These are phyloP conservation scores for Pampus argenteus DNA, from an alignment of 2,797 vertebrate genomes.

Conservation along the genomic window DNA sequence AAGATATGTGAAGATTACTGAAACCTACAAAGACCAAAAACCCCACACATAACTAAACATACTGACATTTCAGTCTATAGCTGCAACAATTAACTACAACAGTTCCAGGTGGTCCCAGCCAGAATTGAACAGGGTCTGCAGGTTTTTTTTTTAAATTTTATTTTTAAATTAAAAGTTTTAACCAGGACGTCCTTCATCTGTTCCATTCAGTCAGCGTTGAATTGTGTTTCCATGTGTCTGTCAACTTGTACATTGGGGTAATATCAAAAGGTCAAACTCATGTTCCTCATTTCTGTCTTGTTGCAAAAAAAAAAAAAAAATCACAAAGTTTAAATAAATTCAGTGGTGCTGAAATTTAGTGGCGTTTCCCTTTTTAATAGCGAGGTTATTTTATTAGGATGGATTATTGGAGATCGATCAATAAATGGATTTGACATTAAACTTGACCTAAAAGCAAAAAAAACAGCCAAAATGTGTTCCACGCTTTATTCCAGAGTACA, in stretches of 20 bases:
- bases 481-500: conserved; percentile 41
- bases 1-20: conserved; percentile 34
- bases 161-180: no score
- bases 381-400: not conserved
- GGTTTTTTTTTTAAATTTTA: no score
- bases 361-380: conserved; percentile 13
- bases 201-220: not conserved
- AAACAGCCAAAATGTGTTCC: conserved; percentile 29
- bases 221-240: conserved; percentile 3
- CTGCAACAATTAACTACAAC: not conserved
- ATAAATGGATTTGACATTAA: conserved; percentile 38
- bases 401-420: conserved; percentile 20
- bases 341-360: not conserved
- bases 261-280: conserved; percentile 1
- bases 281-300: not conserved
- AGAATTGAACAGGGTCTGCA: no score
- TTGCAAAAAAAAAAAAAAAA: conserved; percentile 7
- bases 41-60: not conserved
- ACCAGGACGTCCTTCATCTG: no score
- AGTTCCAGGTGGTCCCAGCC: no score
- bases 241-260: not conserved
- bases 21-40: conserved; percentile 28
- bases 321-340: not conserved
- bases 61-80: conserved; percentile 25
- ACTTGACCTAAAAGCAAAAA: not conserved